A percentile compares a stretch with the other conserved stretches of the same genome.
phyloP scores from a whole-genome alignment of 2,888 invertebrate species.

The Troglohyphantes excavatus region DNA sequence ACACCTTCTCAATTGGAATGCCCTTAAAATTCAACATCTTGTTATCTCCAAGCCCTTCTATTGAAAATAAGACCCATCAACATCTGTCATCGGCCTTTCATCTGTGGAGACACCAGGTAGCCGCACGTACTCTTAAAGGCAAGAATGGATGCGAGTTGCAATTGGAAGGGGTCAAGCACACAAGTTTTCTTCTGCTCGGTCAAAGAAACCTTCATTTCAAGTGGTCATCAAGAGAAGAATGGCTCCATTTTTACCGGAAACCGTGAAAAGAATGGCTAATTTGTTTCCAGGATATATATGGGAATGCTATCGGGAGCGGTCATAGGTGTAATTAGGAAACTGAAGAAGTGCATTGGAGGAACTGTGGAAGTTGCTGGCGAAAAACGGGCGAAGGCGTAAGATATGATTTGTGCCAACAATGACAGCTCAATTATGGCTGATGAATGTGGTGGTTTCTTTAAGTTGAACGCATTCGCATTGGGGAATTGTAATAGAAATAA shows the following conservation, averaged over 20 bases:
- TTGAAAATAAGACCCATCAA: conserved; percentile 8
- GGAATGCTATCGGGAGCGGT: conserved; percentile 61
- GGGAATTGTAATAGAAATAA: conserved; percentile 1
- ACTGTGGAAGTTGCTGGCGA: not conserved
- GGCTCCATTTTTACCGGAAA: conserved; percentile 47
- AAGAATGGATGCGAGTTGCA: not conserved
- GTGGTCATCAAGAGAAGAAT: conserved; percentile 16
- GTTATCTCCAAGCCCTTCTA: conserved; percentile 37
- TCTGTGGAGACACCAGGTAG: too few relatives aligned
- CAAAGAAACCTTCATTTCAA: not conserved
- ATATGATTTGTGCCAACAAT: conserved; percentile 14
- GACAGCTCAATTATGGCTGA: conserved; percentile 65
- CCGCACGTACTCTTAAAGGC: not conserved
- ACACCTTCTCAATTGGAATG: too few relatives aligned
- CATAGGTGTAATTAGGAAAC: conserved; percentile 72
- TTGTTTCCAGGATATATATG: not conserved
- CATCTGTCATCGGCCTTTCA: not conserved
- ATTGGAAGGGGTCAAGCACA: conserved; percentile 10
- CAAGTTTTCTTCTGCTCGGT: not conserved
- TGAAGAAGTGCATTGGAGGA: conserved; percentile 27
- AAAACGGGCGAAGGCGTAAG: conserved; percentile 1
- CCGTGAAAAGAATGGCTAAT: conserved; percentile 65
- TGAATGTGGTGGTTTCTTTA: conserved; percentile 22
- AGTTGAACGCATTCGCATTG: not conserved
- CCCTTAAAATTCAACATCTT: not conserved